A percentile compares a stretch with the other conserved stretches of the same genome.
phyloP scores from a whole-genome alignment of 2,888 invertebrate genomes.

The Drosophila hamatofila region DNA sequence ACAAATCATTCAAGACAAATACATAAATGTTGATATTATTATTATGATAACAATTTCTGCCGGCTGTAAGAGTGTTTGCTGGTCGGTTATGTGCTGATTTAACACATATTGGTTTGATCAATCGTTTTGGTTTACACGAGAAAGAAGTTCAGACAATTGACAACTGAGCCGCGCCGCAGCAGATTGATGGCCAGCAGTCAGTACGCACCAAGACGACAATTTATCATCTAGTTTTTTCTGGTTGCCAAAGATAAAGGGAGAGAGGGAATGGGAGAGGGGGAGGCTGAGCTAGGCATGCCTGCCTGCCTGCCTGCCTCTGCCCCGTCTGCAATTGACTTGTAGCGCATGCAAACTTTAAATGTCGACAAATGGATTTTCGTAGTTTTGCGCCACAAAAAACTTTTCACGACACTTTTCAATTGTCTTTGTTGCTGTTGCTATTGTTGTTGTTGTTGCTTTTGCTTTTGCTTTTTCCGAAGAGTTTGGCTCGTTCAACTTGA shows the following conservation, averaged over 20 bases:
- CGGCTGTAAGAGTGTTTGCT: conserved; percentile 17
- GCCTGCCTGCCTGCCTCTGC: not conserved
- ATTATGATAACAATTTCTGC: not conserved
- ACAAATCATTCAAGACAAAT: not conserved
- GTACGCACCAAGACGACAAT: conserved; percentile 47
- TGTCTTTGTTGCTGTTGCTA: conserved; percentile 19
- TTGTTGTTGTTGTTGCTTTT: conserved; percentile 10
- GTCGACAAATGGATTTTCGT: conserved; percentile 76
- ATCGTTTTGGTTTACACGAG: conserved; percentile 60
- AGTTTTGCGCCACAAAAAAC: conserved; percentile 61
- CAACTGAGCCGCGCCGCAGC: conserved; percentile 54
- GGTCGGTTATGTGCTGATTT: not conserved
- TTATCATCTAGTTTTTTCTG: conserved; percentile 57
- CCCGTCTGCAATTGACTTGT: conserved; percentile 57
- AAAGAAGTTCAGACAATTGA: conserved; percentile 64
- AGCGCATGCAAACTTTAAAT: conserved; percentile 75
- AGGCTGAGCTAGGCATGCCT: not conserved
- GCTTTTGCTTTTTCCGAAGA: conserved; percentile 36
- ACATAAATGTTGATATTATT: not conserved
- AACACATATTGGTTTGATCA: conserved; percentile 60
- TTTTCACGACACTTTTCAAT: conserved; percentile 52
- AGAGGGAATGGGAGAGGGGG: too few species aligned
- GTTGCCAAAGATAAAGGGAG: conserved; percentile 6
- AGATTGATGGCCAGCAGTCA: conserved; percentile 66
- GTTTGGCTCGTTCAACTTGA: conserved; percentile 59